phyloP scores from a whole-genome alignment of 1,140 invertebrate genomes.

The Helicoverpa zea region DNA sequence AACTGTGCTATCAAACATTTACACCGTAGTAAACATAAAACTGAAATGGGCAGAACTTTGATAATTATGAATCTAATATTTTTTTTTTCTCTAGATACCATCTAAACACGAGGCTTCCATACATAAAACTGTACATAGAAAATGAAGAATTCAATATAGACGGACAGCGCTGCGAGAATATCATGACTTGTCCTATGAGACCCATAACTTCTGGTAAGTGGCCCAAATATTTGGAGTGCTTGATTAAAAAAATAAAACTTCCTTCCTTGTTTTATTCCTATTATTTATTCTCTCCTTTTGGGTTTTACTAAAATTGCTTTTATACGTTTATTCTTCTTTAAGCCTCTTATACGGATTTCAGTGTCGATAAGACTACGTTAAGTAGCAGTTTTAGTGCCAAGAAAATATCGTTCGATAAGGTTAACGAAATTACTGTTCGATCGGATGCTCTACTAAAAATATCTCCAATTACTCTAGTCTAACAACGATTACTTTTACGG shows the following conservation, averaged over 20 bases:
- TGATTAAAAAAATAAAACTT: conserved; percentile 9
- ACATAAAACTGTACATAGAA: conserved; percentile 96
- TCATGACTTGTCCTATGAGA: conserved; percentile 97
- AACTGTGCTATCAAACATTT: background rate
- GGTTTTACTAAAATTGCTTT: background rate
- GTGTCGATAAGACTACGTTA: conserved; percentile 15
- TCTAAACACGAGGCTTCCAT: conserved; percentile 94
- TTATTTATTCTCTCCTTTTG: conserved; percentile 2
- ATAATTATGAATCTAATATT: background rate
- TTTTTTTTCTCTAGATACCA: conserved; percentile 88
- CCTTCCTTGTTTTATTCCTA: background rate
- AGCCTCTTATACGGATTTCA: background rate
- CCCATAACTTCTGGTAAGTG: conserved; percentile 92
- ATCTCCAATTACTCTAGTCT: background rate
- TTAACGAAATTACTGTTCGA: background rate
- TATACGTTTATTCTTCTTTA: background rate
- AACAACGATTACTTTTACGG: background rate
- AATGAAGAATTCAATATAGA: conserved; percentile 98
- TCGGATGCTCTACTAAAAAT: background rate
- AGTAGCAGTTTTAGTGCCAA: conserved; percentile 24
- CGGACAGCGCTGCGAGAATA: conserved; percentile 96
- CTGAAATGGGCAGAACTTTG: background rate
- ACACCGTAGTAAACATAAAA: too few relatives aligned
- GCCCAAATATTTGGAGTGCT: conserved; percentile 37
- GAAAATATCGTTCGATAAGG: conserved; percentile 5